Percentiles rank a stretch among this genome's conserved stretches.
phyloP scores from a whole-genome alignment of 2,888 invertebrate species.

The Camponotus fellah region DNA sequence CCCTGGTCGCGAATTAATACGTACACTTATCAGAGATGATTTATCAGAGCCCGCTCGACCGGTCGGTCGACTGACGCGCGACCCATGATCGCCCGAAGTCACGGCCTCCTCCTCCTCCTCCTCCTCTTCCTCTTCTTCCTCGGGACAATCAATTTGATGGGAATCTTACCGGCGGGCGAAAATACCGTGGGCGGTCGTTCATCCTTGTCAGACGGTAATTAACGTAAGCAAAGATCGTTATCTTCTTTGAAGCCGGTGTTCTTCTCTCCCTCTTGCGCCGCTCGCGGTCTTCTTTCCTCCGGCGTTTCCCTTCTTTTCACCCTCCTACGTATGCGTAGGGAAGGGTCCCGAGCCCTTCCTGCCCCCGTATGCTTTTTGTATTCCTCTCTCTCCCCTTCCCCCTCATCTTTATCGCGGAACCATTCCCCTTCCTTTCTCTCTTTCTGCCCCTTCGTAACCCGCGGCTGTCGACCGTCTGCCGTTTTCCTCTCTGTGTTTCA shows the following conservation, averaged over 20 bases:
- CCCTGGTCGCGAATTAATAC: constrained; percentile 61
- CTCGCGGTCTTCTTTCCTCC: constrained; percentile 16
- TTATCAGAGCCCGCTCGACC: constrained; percentile 59
- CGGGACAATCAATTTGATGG: constrained; percentile 76
- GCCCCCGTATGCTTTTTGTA: constrained; percentile 42
- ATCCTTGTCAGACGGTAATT: constrained; percentile 77
- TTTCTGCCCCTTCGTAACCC: constrained; percentile 50
- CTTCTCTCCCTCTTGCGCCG: constrained; percentile 50
- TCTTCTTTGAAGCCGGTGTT: constrained; percentile 71
- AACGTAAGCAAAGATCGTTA: constrained; percentile 78
- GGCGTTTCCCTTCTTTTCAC: constrained; percentile 52
- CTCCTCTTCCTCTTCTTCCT: not conserved
- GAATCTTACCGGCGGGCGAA: constrained; percentile 68
- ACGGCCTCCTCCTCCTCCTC: constrained; percentile 51
- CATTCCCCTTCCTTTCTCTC: not conserved
- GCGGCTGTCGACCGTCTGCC: constrained; percentile 64
- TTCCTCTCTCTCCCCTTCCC: constrained; percentile 4
- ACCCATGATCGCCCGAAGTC: constrained; percentile 64
- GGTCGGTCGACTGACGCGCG: constrained; percentile 56
- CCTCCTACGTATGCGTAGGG: constrained; percentile 55
- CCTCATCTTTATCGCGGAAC: not conserved
- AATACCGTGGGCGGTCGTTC: constrained; percentile 70
- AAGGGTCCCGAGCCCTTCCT: constrained; percentile 44
- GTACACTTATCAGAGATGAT: constrained; percentile 65
- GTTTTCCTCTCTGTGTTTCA: constrained; percentile 57